Conservation (phyloP, 2,113 vertebrate species). For the Chinchilla lanigera region DNA sequence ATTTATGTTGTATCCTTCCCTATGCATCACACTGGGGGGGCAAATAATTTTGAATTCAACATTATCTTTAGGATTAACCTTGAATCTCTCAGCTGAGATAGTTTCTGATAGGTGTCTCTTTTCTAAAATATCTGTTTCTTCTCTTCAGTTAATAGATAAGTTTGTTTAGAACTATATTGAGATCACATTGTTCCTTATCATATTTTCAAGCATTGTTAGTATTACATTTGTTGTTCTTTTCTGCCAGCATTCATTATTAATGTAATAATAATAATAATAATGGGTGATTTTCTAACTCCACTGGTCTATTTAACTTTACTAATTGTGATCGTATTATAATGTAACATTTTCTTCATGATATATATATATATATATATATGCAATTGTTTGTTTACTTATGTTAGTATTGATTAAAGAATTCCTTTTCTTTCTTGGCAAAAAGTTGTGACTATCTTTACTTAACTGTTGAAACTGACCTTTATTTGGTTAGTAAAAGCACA, state of each 20-base stretch:
- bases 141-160: conserved; percentile 1
- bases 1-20: background rate
- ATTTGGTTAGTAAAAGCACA: background rate
- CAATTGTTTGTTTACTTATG: background rate
- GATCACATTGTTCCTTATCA: background rate
- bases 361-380: background rate
- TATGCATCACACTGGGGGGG: background rate
- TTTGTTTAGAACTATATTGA: background rate
- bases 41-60: background rate
- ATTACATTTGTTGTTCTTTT: background rate
- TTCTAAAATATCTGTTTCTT: background rate
- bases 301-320: background rate
- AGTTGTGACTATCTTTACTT: background rate
- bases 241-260: conserved; percentile 24
- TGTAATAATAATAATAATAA: background rate
- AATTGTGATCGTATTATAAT: background rate
- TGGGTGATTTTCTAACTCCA: conserved; percentile 10
- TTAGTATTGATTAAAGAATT: background rate
- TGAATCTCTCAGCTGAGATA: background rate
- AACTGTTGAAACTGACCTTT: background rate
- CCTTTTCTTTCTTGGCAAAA: background rate
- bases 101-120: background rate
- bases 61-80: background rate
- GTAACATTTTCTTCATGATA: background rate
- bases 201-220: background rate